A percentile compares a stretch with the other conserved stretches of the same genome.
phyloP scores from a whole-genome alignment of 2,888 invertebrate species.

The Acrobeloides nanus region DNA sequence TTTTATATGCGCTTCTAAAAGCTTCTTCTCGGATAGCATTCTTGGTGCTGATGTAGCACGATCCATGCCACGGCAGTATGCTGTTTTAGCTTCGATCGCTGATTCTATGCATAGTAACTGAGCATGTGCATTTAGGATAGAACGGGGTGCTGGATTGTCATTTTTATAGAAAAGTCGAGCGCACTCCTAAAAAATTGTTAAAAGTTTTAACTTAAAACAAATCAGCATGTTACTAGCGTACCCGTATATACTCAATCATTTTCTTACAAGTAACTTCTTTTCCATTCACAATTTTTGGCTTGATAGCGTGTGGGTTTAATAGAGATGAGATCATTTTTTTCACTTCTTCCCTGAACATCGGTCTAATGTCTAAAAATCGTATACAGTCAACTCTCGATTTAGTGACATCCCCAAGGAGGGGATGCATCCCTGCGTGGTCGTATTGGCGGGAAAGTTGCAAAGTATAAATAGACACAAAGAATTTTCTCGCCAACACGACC shows the following conservation, averaged over 20 bases:
- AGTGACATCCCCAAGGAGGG: background rate
- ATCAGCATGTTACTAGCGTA: conserved; percentile 1
- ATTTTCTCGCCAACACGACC: no score
- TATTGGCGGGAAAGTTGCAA: no score
- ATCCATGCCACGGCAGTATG: conserved; percentile 48
- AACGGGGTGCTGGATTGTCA: conserved; percentile 36
- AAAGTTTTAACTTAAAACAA: background rate
- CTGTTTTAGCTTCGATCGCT: conserved; percentile 42
- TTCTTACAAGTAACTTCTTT: conserved; percentile 45
- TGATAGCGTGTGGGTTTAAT: conserved; percentile 35
- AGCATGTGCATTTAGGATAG: conserved; percentile 46
- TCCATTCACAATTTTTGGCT: conserved; percentile 44
- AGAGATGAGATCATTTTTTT: conserved; percentile 41
- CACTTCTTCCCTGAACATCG: conserved; percentile 45
- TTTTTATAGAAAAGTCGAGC: conserved; percentile 39
- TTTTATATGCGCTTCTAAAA: conserved; percentile 36
- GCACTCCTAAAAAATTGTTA: conserved; percentile 33
- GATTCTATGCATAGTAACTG: conserved; percentile 32
- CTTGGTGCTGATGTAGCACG: conserved; percentile 37
- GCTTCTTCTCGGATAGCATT: conserved; percentile 49
- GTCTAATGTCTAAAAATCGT: conserved; percentile 36
- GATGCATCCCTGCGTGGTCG: no score
- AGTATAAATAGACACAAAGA: background rate
- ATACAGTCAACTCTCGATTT: background rate
- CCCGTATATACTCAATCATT: conserved; percentile 46